Percentiles rank a stretch among this genome's conserved stretches.
phyloP scores from a whole-genome alignment of 2,888 invertebrate genomes.

The Drosophila nr. medialis region DNA sequence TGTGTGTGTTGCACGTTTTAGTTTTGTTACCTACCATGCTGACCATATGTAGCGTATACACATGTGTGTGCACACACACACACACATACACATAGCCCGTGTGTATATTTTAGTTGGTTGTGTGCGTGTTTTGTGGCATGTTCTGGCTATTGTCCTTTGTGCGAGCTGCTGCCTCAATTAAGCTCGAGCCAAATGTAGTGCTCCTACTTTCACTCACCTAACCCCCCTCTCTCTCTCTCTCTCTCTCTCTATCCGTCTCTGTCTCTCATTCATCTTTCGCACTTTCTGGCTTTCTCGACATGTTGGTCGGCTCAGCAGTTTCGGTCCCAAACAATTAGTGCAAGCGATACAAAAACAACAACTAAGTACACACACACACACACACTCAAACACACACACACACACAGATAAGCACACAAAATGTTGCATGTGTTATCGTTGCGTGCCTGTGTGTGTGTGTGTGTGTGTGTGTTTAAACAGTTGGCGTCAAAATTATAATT shows the following conservation, averaged over 20 bases:
- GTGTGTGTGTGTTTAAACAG: conserved; percentile 72
- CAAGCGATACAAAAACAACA: conserved; percentile 58
- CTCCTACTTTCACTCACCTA: background rate
- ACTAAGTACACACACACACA: conserved; percentile 33
- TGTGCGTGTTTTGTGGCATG: conserved; percentile 43
- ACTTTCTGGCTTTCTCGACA: conserved; percentile 7
- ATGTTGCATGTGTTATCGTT: conserved; percentile 42
- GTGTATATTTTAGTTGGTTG: background rate
- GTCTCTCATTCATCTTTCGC: background rate
- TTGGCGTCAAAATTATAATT: conserved; percentile 82
- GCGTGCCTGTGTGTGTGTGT: conserved; percentile 18
- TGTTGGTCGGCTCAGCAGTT: conserved; percentile 45
- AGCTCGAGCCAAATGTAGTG: conserved; percentile 45
- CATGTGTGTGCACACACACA: conserved; percentile 10
- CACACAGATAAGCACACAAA: conserved; percentile 1
- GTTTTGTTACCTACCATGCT: conserved; percentile 56
- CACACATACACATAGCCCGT: background rate
- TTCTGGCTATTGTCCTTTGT: conserved; percentile 63
- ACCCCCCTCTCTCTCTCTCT: background rate
- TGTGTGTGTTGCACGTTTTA: conserved; percentile 35
- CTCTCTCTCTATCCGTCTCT: background rate
- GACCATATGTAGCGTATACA: conserved; percentile 58
- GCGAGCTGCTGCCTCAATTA: conserved; percentile 54
- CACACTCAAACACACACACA: conserved; percentile 32
- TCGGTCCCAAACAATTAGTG: conserved; percentile 61